Percentiles rank a stretch among this genome's conserved stretches.
Conservation (phyloP, 92 coral and sea anemone species). For the Chrysogorgia sp. region DNA sequence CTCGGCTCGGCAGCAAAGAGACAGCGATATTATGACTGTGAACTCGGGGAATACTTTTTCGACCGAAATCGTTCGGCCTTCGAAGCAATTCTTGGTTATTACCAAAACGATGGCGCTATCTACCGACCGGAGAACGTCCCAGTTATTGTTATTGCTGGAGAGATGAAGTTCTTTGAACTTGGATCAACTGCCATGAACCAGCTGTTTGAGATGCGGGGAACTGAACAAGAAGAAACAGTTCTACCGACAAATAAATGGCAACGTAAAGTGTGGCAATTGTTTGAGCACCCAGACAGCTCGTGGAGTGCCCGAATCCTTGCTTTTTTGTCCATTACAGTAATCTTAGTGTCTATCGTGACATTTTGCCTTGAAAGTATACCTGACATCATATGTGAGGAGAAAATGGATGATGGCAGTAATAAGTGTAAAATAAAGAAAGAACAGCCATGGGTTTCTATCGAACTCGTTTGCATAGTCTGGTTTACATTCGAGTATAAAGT, state of each 20-base stretch:
- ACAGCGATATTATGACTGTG: constrained; percentile 73
- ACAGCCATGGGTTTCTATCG: constrained; percentile 64
- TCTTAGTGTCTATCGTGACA: constrained; percentile 80
- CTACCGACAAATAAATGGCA: constrained; percentile 76
- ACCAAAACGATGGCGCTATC: constrained; percentile 86
- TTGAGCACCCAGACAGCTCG: constrained; percentile 95
- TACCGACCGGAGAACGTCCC: constrained; percentile 93
- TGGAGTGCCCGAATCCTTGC: constrained; percentile 79
- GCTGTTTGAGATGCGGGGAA: constrained; percentile 77
- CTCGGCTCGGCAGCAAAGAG: constrained; percentile 84
- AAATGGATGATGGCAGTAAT: constrained; percentile 43
- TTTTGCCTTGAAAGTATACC: constrained; percentile 95
- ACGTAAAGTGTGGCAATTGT: constrained; percentile 79
- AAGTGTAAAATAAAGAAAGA: constrained; percentile 11
- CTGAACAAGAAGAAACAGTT: constrained; percentile 56
- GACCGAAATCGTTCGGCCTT: constrained; percentile 98
- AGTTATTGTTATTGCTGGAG: constrained; percentile 78
- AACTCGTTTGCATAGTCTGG: constrained; percentile 87
- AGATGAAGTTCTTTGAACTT: constrained; percentile 83
- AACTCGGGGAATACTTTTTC: constrained; percentile 83
- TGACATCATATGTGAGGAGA: constrained; percentile 51
- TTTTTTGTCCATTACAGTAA: constrained; percentile 77
- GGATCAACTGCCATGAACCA: constrained; percentile 71
- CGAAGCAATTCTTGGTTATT: constrained; percentile 91
- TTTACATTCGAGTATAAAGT: constrained; percentile 86